Evolutionary conservation across 2,113 vertebrate genomes (phyloP).

Genomic region (Myiozetetes cayanensis): DNA sequence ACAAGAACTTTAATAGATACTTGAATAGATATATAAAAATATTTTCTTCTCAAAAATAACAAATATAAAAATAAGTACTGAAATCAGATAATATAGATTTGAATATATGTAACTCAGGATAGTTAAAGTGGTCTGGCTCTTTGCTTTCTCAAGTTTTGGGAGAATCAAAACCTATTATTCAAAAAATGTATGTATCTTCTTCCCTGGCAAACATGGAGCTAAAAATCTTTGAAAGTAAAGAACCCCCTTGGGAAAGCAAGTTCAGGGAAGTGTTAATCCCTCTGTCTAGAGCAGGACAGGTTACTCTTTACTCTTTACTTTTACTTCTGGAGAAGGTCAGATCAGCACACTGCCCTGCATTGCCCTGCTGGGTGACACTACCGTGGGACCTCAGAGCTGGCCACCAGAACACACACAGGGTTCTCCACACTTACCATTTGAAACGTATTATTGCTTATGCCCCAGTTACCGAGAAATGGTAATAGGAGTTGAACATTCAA

Average conservation of each 20-base stretch:
- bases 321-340: not conserved
- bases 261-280: not conserved
- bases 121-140: not conserved
- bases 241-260: not conserved
- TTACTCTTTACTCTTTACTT: not conserved
- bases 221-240: not conserved
- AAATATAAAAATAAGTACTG: not conserved
- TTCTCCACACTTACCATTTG: rapidly evolving
- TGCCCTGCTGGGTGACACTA: rapidly evolving
- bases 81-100: not conserved
- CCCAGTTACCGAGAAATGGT: not conserved
- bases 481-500: not conserved
- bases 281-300: not conserved
- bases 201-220: not conserved
- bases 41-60: not conserved
- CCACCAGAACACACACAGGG: rapidly evolving
- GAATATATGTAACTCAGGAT: not conserved
- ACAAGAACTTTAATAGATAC: not conserved
- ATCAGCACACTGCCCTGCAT: not conserved
- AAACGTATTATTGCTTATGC: not conserved
- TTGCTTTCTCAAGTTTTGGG: not conserved
- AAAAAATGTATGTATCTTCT: not conserved
- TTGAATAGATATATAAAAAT: not conserved
- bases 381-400: not conserved
- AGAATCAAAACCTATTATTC: not conserved